Conservation (phyloP, 2,888 invertebrate species). For the Synanthedon vespiformis region DNA sequence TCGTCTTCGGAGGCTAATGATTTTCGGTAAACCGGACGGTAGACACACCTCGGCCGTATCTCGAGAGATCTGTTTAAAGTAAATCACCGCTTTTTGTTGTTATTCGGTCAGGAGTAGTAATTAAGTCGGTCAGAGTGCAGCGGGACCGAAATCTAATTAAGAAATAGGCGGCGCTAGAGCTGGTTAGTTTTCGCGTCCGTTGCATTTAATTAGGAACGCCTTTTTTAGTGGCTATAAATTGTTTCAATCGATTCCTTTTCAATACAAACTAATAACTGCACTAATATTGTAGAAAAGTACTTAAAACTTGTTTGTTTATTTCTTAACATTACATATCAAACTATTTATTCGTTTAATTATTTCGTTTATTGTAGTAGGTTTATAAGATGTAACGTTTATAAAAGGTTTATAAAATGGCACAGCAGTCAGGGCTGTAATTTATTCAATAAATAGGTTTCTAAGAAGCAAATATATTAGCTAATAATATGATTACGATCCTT, state of each 20-base stretch:
- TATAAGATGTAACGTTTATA: no score
- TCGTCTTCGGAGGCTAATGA: slow-evolving; percentile 63
- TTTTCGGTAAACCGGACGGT: slow-evolving; percentile 67
- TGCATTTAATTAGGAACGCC: no score
- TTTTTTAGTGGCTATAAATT: neutral
- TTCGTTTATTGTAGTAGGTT: no score
- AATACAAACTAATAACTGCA: slow-evolving; percentile 5
- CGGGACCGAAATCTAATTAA: slow-evolving; percentile 66
- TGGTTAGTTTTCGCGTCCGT: slow-evolving; percentile 44
- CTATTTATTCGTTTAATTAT: no score
- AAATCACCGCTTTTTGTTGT: slow-evolving; percentile 63
- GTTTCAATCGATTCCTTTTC: neutral
- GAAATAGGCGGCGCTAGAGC: slow-evolving; percentile 42
- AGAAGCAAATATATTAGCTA: no score
- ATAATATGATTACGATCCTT: no score
- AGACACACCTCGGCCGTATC: slow-evolving; percentile 51
- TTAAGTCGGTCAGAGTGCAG: slow-evolving; percentile 70
- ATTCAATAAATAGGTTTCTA: no score
- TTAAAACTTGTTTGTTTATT: no score
- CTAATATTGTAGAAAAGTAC: no score
- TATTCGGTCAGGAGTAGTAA: slow-evolving; percentile 62
- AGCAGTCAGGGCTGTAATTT: no score
- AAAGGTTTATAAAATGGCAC: no score
- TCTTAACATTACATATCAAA: no score
- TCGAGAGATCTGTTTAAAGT: slow-evolving; percentile 61